Percentiles rank a stretch among this genome's conserved stretches.
These are phyloP conservation scores for Pomatorhinus ruficollis DNA, from an alignment of 2,113 vertebrate genomes.

Conservation along the genomic window DNA sequence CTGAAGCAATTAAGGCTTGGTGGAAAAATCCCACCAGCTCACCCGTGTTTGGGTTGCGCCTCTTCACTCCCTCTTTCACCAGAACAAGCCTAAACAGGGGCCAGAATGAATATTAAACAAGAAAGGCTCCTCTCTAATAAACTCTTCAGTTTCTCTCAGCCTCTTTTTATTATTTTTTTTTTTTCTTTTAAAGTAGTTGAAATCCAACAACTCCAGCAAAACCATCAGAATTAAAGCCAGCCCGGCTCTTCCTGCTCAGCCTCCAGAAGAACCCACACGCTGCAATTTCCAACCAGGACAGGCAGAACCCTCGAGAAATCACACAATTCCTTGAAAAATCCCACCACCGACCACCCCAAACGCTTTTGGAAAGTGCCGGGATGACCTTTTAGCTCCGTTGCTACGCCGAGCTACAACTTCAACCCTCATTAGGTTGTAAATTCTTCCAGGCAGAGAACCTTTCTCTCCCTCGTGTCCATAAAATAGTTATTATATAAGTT, in stretches of 20 bases:
- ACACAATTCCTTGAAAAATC: background rate
- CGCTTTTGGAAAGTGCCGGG: background rate
- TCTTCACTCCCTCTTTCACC: conserved; percentile 47
- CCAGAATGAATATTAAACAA: conserved; percentile 55
- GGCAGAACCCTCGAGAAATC: background rate
- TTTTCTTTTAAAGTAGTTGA: background rate
- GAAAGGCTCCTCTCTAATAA: conserved; percentile 26
- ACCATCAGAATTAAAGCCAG: background rate
- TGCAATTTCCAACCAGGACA: background rate
- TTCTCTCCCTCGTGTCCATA: background rate
- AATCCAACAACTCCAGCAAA: background rate
- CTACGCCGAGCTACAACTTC: background rate
- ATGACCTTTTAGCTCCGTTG: conserved; percentile 1
- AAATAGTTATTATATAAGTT: background rate
- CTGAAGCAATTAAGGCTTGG: conserved; percentile 44
- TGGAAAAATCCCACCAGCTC: conserved; percentile 63
- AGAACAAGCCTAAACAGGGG: conserved; percentile 61
- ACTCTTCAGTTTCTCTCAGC: background rate
- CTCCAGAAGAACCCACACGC: background rate
- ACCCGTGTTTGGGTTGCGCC: conserved; percentile 27
- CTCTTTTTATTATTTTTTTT: background rate
- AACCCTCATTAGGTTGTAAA: conserved; percentile 33
- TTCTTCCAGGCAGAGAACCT: background rate
- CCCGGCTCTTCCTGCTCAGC: background rate
- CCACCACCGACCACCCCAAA: background rate